phyloP scores from a whole-genome alignment of 2,113 vertebrate species.

The Amblyornis subalaris region DNA sequence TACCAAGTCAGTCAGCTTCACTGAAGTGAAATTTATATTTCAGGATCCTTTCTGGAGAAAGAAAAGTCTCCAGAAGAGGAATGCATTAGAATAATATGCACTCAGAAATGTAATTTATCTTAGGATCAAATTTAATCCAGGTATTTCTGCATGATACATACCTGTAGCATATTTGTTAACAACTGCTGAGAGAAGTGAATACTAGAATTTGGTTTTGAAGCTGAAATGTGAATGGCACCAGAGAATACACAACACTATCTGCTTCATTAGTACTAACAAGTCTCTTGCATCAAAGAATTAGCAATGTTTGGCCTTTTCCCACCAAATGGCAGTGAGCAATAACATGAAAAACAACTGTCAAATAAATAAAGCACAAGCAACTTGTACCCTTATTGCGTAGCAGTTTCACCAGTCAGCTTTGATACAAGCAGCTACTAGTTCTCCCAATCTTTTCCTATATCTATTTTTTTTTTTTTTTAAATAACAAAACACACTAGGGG shows the following conservation, averaged over 20 bases:
- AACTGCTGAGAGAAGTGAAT: not conserved
- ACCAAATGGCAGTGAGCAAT: not conserved
- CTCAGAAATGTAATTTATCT: not conserved
- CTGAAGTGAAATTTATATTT: not conserved
- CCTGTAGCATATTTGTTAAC: not conserved
- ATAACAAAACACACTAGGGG: not conserved
- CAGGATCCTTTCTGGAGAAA: not conserved
- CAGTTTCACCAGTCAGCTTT: not conserved
- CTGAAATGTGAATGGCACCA: not conserved
- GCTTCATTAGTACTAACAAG: not conserved
- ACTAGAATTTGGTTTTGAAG: not conserved
- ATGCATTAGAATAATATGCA: not conserved
- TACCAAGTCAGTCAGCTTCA: not conserved
- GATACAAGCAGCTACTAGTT: not conserved
- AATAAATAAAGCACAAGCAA: not conserved
- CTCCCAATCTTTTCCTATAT: not conserved
- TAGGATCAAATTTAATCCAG: not conserved
- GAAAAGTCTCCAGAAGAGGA: not conserved
- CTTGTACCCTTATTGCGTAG: rapidly evolving
- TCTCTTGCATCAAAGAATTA: not conserved
- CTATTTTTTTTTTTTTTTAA: not conserved
- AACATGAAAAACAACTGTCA: not conserved
- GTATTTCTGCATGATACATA: not conserved
- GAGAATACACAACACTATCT: not conserved
- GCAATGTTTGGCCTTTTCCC: not conserved